A percentile compares a stretch with the other conserved stretches of the same genome.
phyloP scores from a whole-genome alignment of 2,888 invertebrate species.

The Hemicrepidius hirtus region DNA sequence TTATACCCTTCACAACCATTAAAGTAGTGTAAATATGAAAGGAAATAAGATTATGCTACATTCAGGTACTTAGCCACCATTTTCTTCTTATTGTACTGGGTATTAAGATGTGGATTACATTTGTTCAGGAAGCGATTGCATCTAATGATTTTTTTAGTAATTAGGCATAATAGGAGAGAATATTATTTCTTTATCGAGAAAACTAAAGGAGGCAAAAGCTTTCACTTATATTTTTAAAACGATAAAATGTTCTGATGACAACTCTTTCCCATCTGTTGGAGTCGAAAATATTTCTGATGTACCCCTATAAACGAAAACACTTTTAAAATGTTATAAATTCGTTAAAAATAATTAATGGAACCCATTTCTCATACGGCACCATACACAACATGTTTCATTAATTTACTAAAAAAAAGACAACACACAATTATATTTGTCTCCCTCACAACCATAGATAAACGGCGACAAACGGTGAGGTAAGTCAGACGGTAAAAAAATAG shows the following conservation, averaged over 20 bases:
- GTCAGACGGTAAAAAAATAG: slow-evolving; percentile 44
- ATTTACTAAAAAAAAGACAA: slow-evolving; percentile 48
- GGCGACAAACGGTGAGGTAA: slow-evolving; percentile 45
- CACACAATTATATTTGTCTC: slow-evolving; percentile 16
- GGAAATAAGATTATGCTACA: too few relatives aligned
- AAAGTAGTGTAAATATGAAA: background rate
- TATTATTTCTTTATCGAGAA: too few relatives aligned
- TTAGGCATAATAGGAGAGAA: too few relatives aligned
- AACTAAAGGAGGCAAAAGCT: too few relatives aligned
- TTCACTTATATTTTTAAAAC: background rate
- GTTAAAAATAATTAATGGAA: slow-evolving; percentile 61
- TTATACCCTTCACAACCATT: slow-evolving; percentile 17
- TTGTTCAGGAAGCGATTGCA: too few relatives aligned
- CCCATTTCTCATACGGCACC: slow-evolving; percentile 59
- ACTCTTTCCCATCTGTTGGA: slow-evolving; percentile 44
- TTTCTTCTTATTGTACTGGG: too few relatives aligned
- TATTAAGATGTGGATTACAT: too few relatives aligned
- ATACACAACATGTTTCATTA: slow-evolving; percentile 56
- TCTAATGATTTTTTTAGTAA: too few relatives aligned
- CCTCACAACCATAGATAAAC: slow-evolving; percentile 34
- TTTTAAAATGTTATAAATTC: slow-evolving; percentile 55
- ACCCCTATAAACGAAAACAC: slow-evolving; percentile 47
- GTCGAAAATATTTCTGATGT: slow-evolving; percentile 34
- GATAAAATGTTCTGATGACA: slow-evolving; percentile 15
- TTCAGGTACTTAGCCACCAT: too few relatives aligned